Evolutionary conservation across 2,888 invertebrate species (phyloP), one percentile per base, ranked within the genome.

Genomic region (Lathronympha strigana): DNA sequence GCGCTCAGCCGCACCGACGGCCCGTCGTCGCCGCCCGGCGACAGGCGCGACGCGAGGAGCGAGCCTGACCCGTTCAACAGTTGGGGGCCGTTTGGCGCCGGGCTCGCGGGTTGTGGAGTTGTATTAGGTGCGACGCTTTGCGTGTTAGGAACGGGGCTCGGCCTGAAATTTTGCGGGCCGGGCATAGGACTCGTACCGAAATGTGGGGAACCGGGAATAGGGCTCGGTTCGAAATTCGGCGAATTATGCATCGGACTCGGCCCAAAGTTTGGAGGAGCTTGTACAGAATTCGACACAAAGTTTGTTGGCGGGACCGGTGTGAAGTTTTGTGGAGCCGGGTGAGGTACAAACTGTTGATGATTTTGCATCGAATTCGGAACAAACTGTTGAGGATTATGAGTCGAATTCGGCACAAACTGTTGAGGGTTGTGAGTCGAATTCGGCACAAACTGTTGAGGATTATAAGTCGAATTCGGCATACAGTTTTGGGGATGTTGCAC

Each of bases 1-100:
- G 69, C 68, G 66, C 79, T 73, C 67, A 87, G 76, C 54, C 70
- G 72, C 68, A 83, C 78, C 33, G 19, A 4, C 47, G 5, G 13
- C 13, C 25, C 23, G n/a, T 11, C 21, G 4, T 13, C 15, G 57
- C 36, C 31, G 15, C 0, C 0, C 1, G 0, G 17, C 4, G 17
- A 17, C 2, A 1, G 6, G 0, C 17, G 4, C 40, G 40, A 40
- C 23, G n/a, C 23, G 1, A 3, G n/a, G 47, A 23, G 23, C 47
- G 23, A 1, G 9, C 2, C 17, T 9, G 43, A 6, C 3, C 47
- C 21, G 21, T 33, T 33, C 19, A 19, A 11, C 4, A 19, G 0
- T 11, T 4, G 21, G 19, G 4, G 45, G 13, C 45, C 47, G 19
- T 19, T 19, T 0, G 0, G 25, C 47, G 17, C 40, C 17, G 49